Evolutionary conservation across 2,888 invertebrate species (phyloP).

Genomic region (Catocala nupta): DNA sequence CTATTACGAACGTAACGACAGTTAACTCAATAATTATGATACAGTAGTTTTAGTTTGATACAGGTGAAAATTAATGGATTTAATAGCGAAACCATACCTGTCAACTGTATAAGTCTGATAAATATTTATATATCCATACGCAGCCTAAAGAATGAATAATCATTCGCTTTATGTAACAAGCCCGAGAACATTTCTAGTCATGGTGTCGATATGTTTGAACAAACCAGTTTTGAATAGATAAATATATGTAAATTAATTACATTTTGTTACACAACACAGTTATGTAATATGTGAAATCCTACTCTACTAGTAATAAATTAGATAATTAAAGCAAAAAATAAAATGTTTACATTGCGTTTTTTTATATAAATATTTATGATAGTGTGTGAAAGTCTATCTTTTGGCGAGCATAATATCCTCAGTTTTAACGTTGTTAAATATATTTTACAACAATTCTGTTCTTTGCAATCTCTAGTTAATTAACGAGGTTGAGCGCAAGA

Average conservation of each 20-base stretch:
- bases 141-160: not conserved
- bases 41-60: no score
- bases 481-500: no score
- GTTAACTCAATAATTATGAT: no score
- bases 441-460: no score
- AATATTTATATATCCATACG: no score
- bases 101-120: no score
- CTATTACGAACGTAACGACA: no score
- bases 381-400: conserved; percentile 28
- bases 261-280: conserved; percentile 33
- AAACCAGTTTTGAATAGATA: conserved; percentile 28
- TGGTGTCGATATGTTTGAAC: conserved; percentile 13
- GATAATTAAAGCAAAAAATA: conserved; percentile 23
- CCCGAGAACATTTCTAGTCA: conserved; percentile 19
- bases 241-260: conserved; percentile 27
- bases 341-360: conserved; percentile 21
- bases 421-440: no score
- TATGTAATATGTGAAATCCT: conserved; percentile 40
- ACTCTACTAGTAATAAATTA: conserved; percentile 19
- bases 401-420: no score
- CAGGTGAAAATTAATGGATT: no score
- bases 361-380: conserved; percentile 25
- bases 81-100: no score
- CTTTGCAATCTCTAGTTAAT: no score
- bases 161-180: conserved; percentile 19